Base-by-base conservation (phyloP, 2,888 invertebrate genomes). In the Ophioninae sp. region DNA sequence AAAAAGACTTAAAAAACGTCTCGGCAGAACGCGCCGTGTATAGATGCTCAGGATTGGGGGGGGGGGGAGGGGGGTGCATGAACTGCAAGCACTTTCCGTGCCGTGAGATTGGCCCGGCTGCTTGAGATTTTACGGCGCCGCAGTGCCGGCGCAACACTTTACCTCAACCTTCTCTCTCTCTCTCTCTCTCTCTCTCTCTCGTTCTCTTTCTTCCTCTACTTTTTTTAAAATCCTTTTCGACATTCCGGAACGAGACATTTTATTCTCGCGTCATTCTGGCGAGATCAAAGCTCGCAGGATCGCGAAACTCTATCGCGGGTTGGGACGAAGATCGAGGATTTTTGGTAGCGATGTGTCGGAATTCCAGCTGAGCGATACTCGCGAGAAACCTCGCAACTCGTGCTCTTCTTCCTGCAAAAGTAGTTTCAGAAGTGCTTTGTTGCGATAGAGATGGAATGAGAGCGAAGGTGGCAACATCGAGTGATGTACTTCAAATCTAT, bases 81-180 rank as follows among this genome's bases (percentile, higher is more conserved):
- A 82, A 21, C 39, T 70, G 77, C 75, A 62, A 76, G 79, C 62
- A 82, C 81, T 82, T 84, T 82, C 13, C 61, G 23, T 67, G 10
- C 57, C 82, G 79, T 84, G 81, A 82, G 81, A 84, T 84, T 84
- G 84, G 73, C 76, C 68, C 81, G 79, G 84, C 81, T 84, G 79
- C 64, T 79, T 64, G 68, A 62, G 76, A 84, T 82, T 84, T 81
- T 79, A 82, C 81, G 68, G 64, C 72, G 56, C 81, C 70, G 79
- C 79, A 68, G 73, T 73, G 62, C 68, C 64, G 41, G 61, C 70
- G 67, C 70, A 39, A 64, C 67, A 59, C 70, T 72, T 56, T 73
- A 44, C 70, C 61, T 56, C 56, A 56, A n/a, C 73, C 68, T 59
- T 64, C 50, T 62, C 62, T 50, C 74, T 39, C 39, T 20, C 39